phyloP scores from a whole-genome alignment of 2,797 vertebrate species.

The Phalloptychus januarius region DNA sequence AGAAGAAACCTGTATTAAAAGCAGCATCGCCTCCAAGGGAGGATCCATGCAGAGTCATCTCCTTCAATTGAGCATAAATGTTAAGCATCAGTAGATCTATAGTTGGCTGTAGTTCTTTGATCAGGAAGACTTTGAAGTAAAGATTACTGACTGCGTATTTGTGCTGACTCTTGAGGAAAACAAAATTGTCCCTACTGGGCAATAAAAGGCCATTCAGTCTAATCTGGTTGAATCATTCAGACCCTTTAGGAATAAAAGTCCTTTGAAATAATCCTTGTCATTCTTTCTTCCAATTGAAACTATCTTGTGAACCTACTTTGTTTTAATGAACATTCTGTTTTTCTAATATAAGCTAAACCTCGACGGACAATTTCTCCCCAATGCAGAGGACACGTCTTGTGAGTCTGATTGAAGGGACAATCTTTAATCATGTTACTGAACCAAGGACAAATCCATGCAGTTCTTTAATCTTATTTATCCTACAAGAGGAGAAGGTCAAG shows the following conservation, averaged over 20 bases:
- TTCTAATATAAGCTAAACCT: not conserved
- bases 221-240: not conserved
- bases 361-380: not conserved
- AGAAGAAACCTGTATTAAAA: not conserved
- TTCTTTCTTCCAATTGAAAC: not conserved
- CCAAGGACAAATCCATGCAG: not conserved
- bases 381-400: not conserved
- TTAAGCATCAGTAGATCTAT: not conserved
- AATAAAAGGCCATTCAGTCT: not conserved
- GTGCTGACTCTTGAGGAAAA: not conserved
- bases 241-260: not conserved
- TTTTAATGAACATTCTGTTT: not conserved
- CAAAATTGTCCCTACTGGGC: not conserved
- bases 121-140: not conserved
- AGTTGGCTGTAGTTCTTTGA: not conserved
- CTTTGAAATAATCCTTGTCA: not conserved
- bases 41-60: too few relatives aligned
- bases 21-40: too few relatives aligned
- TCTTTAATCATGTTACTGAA: not conserved
- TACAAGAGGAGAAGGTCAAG: not conserved
- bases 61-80: too few relatives aligned
- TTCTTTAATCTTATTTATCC: not conserved
- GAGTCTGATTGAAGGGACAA: not conserved
- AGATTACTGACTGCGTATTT: not conserved
- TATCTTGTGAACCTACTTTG: not conserved